A percentile compares a stretch with the other conserved stretches of the same genome.
phyloP scores from a whole-genome alignment of 2,888 invertebrate species.

The Phengaris alcon region DNA sequence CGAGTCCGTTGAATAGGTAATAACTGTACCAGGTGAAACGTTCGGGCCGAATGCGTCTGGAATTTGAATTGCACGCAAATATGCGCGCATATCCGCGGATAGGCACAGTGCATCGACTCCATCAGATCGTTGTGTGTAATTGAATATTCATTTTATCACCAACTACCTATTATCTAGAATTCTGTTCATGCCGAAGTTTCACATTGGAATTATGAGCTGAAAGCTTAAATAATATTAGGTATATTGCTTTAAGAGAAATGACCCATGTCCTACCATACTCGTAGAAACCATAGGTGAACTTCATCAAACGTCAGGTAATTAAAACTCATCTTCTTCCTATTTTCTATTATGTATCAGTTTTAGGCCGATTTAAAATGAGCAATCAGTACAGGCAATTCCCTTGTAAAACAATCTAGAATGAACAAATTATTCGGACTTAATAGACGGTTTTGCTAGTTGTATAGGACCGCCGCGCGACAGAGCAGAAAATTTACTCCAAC shows the following conservation, averaged over 20 bases:
- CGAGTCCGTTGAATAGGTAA: slow-evolving; percentile 78
- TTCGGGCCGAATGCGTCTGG: slow-evolving; percentile 59
- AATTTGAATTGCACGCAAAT: slow-evolving; percentile 70
- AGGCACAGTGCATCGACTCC: neutral
- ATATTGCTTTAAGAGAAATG: no score
- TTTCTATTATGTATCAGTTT: no score
- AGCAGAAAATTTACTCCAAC: slow-evolving; percentile 67
- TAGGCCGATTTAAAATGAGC: neutral
- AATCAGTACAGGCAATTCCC: slow-evolving; percentile 8
- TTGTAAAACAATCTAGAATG: slow-evolving; percentile 26
- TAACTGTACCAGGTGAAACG: slow-evolving; percentile 75
- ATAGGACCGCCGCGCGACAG: slow-evolving; percentile 55
- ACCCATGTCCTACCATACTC: no score
- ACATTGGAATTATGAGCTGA: neutral
- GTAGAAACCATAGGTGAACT: no score
- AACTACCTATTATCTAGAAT: slow-evolving; percentile 1
- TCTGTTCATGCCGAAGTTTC: neutral
- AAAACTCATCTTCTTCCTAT: no score
- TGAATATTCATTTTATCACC: slow-evolving; percentile 9
- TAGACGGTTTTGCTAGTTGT: slow-evolving; percentile 50
- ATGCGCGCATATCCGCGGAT: slow-evolving; percentile 52
- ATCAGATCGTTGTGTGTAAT: slow-evolving; percentile 3
- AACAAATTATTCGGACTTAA: slow-evolving; percentile 37
- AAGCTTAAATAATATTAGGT: neutral
- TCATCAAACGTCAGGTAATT: no score